These are phyloP conservation scores for Pachycephus smyrnensis DNA, from an alignment of 2,888 invertebrate genomes.

Conservation along the genomic window DNA sequence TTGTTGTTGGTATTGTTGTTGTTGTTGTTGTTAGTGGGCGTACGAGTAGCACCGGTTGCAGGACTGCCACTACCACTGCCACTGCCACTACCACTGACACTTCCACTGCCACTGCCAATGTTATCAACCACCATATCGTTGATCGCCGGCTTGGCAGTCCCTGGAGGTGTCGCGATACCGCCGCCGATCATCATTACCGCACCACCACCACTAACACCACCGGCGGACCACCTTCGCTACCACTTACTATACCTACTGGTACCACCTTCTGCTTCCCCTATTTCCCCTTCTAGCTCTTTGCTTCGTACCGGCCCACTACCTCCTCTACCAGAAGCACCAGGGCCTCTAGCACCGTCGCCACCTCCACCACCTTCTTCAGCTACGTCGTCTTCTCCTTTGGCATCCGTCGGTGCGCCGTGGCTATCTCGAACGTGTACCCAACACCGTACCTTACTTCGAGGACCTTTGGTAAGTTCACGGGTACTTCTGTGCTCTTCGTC, in stretches of 20 bases:
- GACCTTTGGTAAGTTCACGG: not conserved
- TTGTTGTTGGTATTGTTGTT: constrained; percentile 43
- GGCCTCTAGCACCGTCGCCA: constrained; percentile 19
- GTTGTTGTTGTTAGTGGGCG: constrained; percentile 40
- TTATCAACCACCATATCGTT: constrained; percentile 62
- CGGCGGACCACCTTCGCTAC: constrained; percentile 17
- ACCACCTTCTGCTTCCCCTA: constrained; percentile 12
- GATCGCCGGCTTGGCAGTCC: constrained; percentile 61
- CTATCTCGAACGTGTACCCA: not conserved
- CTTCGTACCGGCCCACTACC: constrained; percentile 8
- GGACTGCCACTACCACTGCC: constrained; percentile 47
- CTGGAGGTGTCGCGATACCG: constrained; percentile 59
- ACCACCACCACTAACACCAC: constrained; percentile 34
- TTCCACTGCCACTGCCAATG: constrained; percentile 61
- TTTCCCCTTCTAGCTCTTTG: constrained; percentile 11
- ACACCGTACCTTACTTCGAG: not conserved
- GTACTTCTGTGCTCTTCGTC: not conserved
- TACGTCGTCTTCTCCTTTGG: constrained; percentile 11
- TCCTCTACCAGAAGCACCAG: constrained; percentile 19
- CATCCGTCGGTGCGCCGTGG: constrained; percentile 8
- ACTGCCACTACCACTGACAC: constrained; percentile 64
- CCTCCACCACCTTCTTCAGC: constrained; percentile 13
- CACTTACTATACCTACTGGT: constrained; percentile 9
- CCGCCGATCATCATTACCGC: constrained; percentile 65
- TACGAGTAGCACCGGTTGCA: constrained; percentile 54